Conservation (phyloP, 2,797 vertebrate genomes). For the Catamblyrhynchus diadema region DNA sequence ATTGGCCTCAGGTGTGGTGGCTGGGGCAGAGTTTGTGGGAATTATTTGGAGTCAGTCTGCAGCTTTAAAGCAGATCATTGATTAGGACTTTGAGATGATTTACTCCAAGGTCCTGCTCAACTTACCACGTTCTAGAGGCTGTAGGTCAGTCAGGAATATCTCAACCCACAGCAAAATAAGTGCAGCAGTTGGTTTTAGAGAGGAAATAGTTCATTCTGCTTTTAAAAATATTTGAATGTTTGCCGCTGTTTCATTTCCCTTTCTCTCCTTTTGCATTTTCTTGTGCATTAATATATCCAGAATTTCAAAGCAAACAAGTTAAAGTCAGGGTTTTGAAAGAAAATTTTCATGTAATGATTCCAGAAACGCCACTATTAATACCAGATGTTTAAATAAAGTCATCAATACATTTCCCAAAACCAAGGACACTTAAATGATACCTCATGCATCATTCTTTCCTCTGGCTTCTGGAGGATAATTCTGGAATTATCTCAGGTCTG, state of each 20-base stretch:
- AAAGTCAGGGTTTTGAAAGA: not conserved
- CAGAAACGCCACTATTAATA: slow-evolving; percentile 25
- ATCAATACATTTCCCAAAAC: not conserved
- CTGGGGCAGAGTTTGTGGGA: not conserved
- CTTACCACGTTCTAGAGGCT: not conserved
- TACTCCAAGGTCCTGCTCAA: not conserved
- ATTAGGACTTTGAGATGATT: not conserved
- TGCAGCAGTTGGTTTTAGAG: not conserved
- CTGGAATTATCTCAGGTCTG: not conserved
- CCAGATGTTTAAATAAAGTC: slow-evolving; percentile 7
- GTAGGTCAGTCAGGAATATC: not conserved
- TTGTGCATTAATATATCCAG: not conserved
- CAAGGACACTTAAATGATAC: not conserved
- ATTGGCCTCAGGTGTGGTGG: not conserved
- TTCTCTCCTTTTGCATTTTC: not conserved
- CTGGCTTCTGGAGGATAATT: not conserved
- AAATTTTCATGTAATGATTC: not conserved
- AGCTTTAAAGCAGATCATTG: slow-evolving; percentile 14
- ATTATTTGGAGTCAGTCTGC: not conserved
- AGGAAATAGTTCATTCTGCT: not conserved
- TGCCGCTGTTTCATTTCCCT: not conserved
- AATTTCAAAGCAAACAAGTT: slow-evolving; percentile 17
- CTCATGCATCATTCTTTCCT: not conserved
- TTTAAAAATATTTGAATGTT: not conserved
- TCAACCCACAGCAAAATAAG: not conserved